phyloP scores from a whole-genome alignment of 2,888 invertebrate species.

The Polia nebulosa region DNA sequence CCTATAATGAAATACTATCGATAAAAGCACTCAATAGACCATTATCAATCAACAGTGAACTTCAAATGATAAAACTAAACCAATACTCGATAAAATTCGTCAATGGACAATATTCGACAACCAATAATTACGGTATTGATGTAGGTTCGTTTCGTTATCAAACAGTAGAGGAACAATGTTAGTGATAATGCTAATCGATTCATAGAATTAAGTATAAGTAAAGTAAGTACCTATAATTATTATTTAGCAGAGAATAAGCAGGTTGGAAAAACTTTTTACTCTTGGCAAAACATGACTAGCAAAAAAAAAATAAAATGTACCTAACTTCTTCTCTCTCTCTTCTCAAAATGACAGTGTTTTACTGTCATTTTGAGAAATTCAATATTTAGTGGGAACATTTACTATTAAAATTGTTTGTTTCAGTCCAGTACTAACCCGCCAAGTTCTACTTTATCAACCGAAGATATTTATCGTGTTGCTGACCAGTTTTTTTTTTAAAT shows the following conservation, averaged over 20 bases:
- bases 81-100: slow-evolving; percentile 43
- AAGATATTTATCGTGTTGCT: no score
- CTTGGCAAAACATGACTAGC: no score
- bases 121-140: slow-evolving; percentile 38
- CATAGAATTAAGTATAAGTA: slow-evolving; percentile 1
- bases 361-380: no score
- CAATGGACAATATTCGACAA: slow-evolving; percentile 14
- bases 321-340: no score
- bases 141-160: slow-evolving; percentile 34
- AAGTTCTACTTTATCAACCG: no score
- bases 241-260: background rate
- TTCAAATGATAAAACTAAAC: slow-evolving; percentile 32
- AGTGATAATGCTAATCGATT: slow-evolving; percentile 17
- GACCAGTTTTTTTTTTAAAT: no score
- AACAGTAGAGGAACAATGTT: slow-evolving; percentile 23
- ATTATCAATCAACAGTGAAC: slow-evolving; percentile 44
- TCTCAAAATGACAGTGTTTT: no score
- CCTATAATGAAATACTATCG: slow-evolving; percentile 12
- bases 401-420: no score
- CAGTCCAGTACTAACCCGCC: no score
- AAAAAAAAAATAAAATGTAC: background rate
- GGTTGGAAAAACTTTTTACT: background rate
- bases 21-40: slow-evolving; percentile 16
- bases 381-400: no score
- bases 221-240: background rate